Evolutionary conservation across 2,113 vertebrate genomes (phyloP).

Genomic region (Pimephales promelas): DNA sequence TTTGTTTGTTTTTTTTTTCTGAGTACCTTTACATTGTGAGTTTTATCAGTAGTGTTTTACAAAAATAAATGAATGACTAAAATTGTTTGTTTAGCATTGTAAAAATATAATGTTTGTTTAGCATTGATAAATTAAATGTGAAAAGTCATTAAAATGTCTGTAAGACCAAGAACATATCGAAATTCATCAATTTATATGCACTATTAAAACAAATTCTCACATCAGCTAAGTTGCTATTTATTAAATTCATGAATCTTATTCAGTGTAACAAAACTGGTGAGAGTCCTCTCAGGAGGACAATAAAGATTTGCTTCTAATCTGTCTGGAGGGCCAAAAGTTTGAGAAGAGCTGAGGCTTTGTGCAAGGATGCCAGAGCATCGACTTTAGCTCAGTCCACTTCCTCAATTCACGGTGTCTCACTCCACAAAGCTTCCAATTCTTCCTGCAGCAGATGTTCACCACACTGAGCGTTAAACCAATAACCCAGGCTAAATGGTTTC

Average conservation of each 20-base stretch:
- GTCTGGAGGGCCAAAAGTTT: slow-evolving; percentile 24
- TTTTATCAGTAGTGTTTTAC: neutral
- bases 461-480: slow-evolving; percentile 4
- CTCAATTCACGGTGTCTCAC: slow-evolving; percentile 2
- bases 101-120: too few species aligned
- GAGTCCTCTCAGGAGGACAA: neutral
- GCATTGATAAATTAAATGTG: too few species aligned
- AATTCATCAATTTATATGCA: too few species aligned
- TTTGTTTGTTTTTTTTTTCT: too few species aligned
- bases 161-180: too few species aligned
- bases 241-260: neutral
- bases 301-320: slow-evolving; percentile 23
- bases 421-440: slow-evolving; percentile 19
- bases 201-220: neutral
- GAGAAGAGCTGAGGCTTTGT: slow-evolving; percentile 17
- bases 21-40: neutral
- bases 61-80: neutral
- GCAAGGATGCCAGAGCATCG: slow-evolving; percentile 12
- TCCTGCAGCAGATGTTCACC: neutral
- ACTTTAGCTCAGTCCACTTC: slow-evolving; percentile 39
- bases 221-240: neutral
- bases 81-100: too few species aligned
- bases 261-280: slow-evolving; percentile 9
- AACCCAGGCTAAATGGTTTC: neutral
- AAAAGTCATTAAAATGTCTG: neutral